Evolutionary conservation across 2,888 invertebrate genomes (phyloP).

Genomic region (Caenorhabditis panamensis): DNA sequence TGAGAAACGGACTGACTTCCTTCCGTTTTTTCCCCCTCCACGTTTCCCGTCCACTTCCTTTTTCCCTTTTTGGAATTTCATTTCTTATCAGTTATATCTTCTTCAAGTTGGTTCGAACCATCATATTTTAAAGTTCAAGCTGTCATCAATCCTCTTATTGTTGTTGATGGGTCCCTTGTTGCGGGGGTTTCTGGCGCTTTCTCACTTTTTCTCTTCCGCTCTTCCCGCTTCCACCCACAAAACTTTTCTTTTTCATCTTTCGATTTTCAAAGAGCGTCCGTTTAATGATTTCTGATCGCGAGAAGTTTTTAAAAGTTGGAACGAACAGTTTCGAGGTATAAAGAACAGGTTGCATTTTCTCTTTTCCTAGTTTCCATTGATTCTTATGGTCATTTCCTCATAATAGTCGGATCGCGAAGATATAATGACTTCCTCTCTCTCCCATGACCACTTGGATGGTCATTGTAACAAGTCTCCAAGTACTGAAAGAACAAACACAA

Average conservation of each 20-base stretch:
- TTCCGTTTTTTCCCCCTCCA: conserved; percentile 7
- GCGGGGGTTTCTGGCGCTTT: conserved; percentile 31
- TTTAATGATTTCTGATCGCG: neutral
- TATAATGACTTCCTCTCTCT: conserved; percentile 7
- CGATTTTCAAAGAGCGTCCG: conserved; percentile 40
- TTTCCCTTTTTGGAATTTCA: neutral
- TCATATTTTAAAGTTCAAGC: conserved; percentile 20
- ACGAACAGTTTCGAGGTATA: neutral
- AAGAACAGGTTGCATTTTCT: neutral
- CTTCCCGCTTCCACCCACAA: conserved; percentile 9
- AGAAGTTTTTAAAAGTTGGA: neutral
- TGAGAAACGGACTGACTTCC: conserved; percentile 7
- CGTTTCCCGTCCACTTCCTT: neutral
- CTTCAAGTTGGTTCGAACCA: neutral
- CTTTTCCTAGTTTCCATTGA: conserved; percentile 3
- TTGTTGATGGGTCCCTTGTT: conserved; percentile 34
- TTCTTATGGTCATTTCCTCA: neutral
- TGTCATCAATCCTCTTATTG: conserved; percentile 14
- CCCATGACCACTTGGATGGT: conserved; percentile 17
- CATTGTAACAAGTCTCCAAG: conserved; percentile 32
- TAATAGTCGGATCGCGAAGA: conserved; percentile 1
- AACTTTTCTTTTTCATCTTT: conserved; percentile 28
- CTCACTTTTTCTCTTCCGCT: conserved; percentile 26
- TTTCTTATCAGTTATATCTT: neutral
- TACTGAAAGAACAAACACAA: conserved; percentile 32